A percentile compares a stretch with the other conserved stretches of the same genome.
Conservation (phyloP, 2,888 invertebrate species). For the Cloeon dipterum region DNA sequence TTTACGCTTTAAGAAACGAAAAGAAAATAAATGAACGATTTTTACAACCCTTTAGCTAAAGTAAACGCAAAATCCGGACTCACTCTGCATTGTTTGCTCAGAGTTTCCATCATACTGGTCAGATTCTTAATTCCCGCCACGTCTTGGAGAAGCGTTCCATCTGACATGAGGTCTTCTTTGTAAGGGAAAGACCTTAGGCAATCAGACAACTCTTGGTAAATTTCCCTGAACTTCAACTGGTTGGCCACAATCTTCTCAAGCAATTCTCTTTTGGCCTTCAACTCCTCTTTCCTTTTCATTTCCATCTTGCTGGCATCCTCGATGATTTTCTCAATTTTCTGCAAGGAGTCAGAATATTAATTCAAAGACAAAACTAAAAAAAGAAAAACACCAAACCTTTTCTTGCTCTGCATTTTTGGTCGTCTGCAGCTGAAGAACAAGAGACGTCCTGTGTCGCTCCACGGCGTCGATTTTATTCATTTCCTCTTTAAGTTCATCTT, state of each 20-base stretch:
- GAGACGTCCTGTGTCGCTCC: not conserved
- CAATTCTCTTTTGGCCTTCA: not conserved
- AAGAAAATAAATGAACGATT: too few species aligned
- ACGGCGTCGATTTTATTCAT: not conserved
- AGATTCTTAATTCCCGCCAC: not conserved
- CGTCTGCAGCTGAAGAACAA: not conserved
- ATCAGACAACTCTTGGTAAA: not conserved
- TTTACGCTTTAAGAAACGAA: too few species aligned
- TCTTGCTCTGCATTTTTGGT: not conserved
- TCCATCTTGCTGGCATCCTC: not conserved
- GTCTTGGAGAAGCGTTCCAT: not conserved
- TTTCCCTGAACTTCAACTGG: not conserved
- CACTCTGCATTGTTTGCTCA: not conserved
- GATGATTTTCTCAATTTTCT: slow-evolving; percentile 1
- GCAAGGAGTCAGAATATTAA: too few species aligned
- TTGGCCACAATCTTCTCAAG: not conserved
- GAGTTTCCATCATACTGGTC: not conserved
- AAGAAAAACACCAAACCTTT: too few species aligned
- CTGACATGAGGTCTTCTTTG: not conserved
- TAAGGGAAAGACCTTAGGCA: not conserved
- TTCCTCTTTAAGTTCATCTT: not conserved
- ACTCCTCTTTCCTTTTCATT: not conserved
- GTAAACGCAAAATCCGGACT: too few species aligned
- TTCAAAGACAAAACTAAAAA: too few species aligned
- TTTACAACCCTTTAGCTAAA: too few species aligned